Evolutionary conservation across 2,888 invertebrate species (phyloP), one percentile per base, ranked within the genome.

Genomic region (Pogonocherus hispidulus): DNA sequence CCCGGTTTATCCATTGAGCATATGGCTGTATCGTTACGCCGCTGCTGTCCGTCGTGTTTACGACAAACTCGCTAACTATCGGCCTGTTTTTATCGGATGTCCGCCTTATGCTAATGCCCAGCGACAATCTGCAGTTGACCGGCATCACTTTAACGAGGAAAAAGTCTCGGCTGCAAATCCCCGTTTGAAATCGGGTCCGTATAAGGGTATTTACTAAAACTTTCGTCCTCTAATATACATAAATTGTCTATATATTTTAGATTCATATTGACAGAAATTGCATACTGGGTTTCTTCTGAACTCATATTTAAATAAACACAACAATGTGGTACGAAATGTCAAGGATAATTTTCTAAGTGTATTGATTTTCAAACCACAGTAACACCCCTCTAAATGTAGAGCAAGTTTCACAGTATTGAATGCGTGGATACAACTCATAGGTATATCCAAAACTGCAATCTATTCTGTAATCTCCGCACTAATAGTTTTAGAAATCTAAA

Each of bases 51-150:
- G 57, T 27, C 67, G 60, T 64, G 60, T 66, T 67, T 55, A 47
- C 60, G 52, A 63, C 67, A 67, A 68, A 68, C 64, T 69, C 52
- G 44, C 66, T 52, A 66, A 67, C 69, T 68, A 71, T 70, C 62
- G 37, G 18, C 57, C 63, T 52, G 23, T 69, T 71, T 73, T 72
- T 72, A 65, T 67, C 66, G 37, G 64, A 60, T 41, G 68, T 41
- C 57, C 44, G 49, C 47, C 55, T 55, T 63, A 70, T 70, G 70
- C 49, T 69, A 63, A 66, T 67, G 49, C 32, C 23, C 59, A 32
- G 18, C 27, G 63, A 57, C 66, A 59, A 63, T 63, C 66, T 56
- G 66, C 60, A 55, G 59, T 62, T 66, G 66, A 66, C 55, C 60
- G 47, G 22, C 51, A 35, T 27, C 41, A 35, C 37, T 51, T 23